phyloP scores from a whole-genome alignment of 2,113 vertebrate genomes.

The Datnioides undecimradiatus region DNA sequence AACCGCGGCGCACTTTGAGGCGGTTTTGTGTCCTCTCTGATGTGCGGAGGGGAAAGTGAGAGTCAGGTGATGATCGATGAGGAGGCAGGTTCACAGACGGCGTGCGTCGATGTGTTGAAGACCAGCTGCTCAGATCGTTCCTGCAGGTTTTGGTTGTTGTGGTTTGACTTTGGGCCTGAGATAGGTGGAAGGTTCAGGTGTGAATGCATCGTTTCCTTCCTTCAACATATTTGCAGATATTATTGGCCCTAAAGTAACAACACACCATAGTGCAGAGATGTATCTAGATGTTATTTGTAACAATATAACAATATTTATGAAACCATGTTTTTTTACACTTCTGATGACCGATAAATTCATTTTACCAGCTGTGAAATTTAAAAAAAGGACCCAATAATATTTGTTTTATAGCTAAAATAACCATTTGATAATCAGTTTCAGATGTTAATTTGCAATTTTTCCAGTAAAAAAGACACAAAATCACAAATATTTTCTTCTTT shows the following conservation, averaged over 20 bases:
- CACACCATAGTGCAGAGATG: background rate
- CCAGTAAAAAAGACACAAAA: no score
- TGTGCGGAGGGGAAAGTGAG: conserved; percentile 60
- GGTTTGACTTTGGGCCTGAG: background rate
- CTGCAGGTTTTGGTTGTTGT: background rate
- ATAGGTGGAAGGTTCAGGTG: background rate
- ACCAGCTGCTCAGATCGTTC: background rate
- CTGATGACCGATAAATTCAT: no score
- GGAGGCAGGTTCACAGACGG: background rate
- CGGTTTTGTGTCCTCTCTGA: conserved; percentile 34
- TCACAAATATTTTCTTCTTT: no score
- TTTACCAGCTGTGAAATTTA: no score
- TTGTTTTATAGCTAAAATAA: background rate
- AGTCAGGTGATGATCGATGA: conserved; percentile 28
- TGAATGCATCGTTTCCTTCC: background rate
- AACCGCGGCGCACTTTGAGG: conserved; percentile 56
- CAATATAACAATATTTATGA: no score
- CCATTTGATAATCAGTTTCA: no score
- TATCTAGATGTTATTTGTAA: no score
- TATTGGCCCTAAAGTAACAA: background rate
- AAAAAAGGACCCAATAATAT: no score
- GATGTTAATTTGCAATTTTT: no score
- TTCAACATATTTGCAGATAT: background rate
- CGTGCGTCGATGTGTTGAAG: conserved; percentile 8
- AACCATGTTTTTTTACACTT: no score